Evolutionary conservation across 2,888 invertebrate species (phyloP).

Genomic region (Axea sp.): DNA sequence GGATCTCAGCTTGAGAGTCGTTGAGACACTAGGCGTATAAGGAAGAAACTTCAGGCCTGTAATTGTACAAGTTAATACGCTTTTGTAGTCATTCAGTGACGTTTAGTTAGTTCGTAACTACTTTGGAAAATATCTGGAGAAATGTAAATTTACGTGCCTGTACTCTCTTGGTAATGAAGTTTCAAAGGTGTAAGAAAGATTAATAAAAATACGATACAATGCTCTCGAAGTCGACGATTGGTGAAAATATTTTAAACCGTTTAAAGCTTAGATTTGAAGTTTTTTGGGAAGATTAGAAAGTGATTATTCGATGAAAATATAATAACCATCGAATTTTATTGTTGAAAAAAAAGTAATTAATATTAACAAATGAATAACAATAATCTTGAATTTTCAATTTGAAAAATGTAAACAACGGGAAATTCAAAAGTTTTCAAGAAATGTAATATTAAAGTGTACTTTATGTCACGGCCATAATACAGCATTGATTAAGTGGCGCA

Average conservation of each 20-base stretch:
- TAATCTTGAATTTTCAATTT: no score
- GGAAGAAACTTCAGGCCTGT: slow-evolving; percentile 11
- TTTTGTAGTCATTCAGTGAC: slow-evolving; percentile 39
- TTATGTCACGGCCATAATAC: slow-evolving; percentile 25
- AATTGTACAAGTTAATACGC: slow-evolving; percentile 42
- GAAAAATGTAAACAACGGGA: no score
- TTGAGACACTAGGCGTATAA: slow-evolving; percentile 22
- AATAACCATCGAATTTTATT: no score
- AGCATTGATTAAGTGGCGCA: slow-evolving; percentile 31
- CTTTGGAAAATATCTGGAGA: slow-evolving; percentile 25
- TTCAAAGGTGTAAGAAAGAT: slow-evolving; percentile 10
- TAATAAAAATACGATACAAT: slow-evolving; percentile 19
- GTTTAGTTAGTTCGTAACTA: slow-evolving; percentile 35
- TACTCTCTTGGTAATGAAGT: slow-evolving; percentile 23
- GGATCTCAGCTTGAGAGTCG: slow-evolving; percentile 25
- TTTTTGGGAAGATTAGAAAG: no score
- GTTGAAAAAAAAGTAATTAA: no score
- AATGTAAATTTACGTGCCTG: slow-evolving; percentile 27
- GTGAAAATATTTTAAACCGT: slow-evolving; percentile 19
- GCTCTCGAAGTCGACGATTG: neutral
- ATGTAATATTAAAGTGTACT: slow-evolving; percentile 6
- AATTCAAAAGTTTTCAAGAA: no score
- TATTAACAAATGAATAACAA: no score
- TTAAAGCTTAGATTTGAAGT: no score
- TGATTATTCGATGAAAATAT: no score